phyloP scores from a whole-genome alignment of 2,888 invertebrate species.

The Spodoptera picta region DNA sequence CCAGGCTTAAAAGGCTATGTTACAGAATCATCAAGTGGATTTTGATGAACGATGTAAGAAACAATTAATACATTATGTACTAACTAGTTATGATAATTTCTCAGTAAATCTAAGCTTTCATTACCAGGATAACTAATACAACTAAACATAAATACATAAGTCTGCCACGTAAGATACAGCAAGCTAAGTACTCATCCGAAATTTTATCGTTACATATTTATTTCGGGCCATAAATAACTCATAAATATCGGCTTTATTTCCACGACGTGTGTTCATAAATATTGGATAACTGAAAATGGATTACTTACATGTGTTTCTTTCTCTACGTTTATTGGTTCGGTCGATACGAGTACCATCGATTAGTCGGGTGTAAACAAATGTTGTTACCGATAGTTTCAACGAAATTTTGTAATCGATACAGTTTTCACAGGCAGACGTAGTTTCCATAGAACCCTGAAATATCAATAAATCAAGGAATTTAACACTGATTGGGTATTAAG shows the following conservation, averaged over 20 bases:
- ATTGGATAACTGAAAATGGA: conserved; percentile 27
- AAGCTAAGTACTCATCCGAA: neutral
- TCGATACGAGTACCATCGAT: conserved; percentile 12
- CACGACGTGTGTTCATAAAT: conserved; percentile 18
- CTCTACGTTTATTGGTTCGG: conserved; percentile 6
- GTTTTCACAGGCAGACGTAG: conserved; percentile 5
- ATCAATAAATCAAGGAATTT: too few relatives aligned
- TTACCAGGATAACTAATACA: too few relatives aligned
- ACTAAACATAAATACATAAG: too few relatives aligned
- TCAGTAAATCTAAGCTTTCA: too few relatives aligned
- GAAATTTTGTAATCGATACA: conserved; percentile 32
- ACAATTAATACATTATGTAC: too few relatives aligned
- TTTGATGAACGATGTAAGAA: too few relatives aligned
- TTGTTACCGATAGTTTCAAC: conserved; percentile 41
- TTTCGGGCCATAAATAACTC: conserved; percentile 14
- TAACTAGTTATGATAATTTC: too few relatives aligned
- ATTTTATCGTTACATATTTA: conserved; percentile 6
- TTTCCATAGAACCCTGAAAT: too few relatives aligned
- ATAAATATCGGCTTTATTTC: conserved; percentile 20
- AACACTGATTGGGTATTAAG: too few relatives aligned
- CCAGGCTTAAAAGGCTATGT: too few relatives aligned
- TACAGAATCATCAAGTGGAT: too few relatives aligned
- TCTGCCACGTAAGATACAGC: too few relatives aligned
- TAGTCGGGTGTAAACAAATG: conserved; percentile 24
- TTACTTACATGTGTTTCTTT: conserved; percentile 37